These are phyloP conservation scores for Tetragnatha versicolor DNA, from an alignment of 1,140 invertebrate species.

Conservation along the genomic window DNA sequence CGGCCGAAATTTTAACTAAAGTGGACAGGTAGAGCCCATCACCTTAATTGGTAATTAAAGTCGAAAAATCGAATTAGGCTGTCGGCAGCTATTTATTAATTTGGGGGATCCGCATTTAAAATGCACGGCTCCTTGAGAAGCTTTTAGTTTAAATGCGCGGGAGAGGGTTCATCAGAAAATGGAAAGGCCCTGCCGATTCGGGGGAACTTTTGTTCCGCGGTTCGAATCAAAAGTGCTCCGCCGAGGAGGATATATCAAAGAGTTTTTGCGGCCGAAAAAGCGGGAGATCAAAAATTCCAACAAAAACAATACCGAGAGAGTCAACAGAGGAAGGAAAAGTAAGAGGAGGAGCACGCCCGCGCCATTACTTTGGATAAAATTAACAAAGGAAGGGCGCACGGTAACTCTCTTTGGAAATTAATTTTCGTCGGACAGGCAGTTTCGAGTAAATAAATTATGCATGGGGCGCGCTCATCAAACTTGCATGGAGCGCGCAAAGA, in stretches of 20 bases:
- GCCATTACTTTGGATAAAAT: slow-evolving; percentile 55
- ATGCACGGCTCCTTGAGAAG: background rate
- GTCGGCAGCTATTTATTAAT: too few relatives aligned
- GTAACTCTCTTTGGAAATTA: slow-evolving; percentile 53
- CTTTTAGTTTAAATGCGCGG: slow-evolving; percentile 34
- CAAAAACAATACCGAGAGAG: background rate
- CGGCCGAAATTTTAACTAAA: too few relatives aligned
- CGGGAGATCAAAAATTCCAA: too few relatives aligned
- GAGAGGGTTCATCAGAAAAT: slow-evolving; percentile 26
- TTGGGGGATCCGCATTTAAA: too few relatives aligned
- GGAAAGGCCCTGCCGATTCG: slow-evolving; percentile 4
- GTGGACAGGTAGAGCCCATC: too few relatives aligned
- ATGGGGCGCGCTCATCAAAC: slow-evolving; percentile 43
- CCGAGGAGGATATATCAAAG: too few relatives aligned
- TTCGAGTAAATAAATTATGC: slow-evolving; percentile 53
- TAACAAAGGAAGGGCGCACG: slow-evolving; percentile 38
- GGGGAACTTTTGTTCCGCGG: too few relatives aligned
- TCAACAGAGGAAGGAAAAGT: slow-evolving; percentile 10
- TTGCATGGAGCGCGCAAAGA: slow-evolving; percentile 46
- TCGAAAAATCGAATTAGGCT: too few relatives aligned
- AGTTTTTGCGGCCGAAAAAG: too few relatives aligned
- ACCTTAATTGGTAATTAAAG: too few relatives aligned
- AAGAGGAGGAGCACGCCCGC: slow-evolving; percentile 5
- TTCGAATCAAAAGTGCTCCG: too few relatives aligned
- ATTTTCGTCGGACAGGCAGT: slow-evolving; percentile 49